Conservation (phyloP, 1,140 invertebrate genomes). For the Papilio polytes region DNA sequence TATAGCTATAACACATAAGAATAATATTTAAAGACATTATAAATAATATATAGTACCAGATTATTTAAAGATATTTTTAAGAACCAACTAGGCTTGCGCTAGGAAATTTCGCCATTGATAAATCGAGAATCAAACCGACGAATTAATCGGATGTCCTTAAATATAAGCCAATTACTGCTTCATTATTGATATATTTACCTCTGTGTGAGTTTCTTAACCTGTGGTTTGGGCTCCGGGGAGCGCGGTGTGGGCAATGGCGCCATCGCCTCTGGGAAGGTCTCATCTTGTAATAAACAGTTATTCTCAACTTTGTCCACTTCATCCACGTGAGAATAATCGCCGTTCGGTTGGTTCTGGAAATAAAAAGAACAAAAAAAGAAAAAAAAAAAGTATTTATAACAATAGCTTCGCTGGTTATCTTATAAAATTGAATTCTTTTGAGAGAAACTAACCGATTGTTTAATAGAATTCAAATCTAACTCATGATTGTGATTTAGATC, state of each 20-base stretch:
- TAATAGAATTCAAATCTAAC: slow-evolving; percentile 59
- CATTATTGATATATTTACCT: slow-evolving; percentile 46
- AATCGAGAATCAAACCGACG: neutral
- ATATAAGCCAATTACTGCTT: neutral
- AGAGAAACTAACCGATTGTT: slow-evolving; percentile 55
- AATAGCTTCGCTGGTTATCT: neutral
- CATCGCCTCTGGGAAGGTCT: slow-evolving; percentile 75
- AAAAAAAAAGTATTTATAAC: too few relatives aligned
- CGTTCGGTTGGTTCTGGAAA: slow-evolving; percentile 63
- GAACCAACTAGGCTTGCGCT: too few relatives aligned
- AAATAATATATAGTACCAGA: too few relatives aligned
- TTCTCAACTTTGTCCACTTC: slow-evolving; percentile 60
- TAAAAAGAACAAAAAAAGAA: too few relatives aligned
- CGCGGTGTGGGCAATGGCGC: slow-evolving; percentile 66
- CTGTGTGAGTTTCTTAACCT: slow-evolving; percentile 53
- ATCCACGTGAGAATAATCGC: slow-evolving; percentile 55
- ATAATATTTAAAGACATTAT: too few relatives aligned
- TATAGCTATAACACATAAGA: too few relatives aligned
- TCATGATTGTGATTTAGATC: slow-evolving; percentile 77
- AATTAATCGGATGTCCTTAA: too few relatives aligned
- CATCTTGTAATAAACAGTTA: slow-evolving; percentile 68
- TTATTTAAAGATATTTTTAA: too few relatives aligned
- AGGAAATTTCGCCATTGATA: too few relatives aligned
- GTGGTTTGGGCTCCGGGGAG: slow-evolving; percentile 54
- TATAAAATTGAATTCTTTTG: too few relatives aligned